phyloP scores from a whole-genome alignment of 2,113 vertebrate species.

The Raphicerus campestris region DNA sequence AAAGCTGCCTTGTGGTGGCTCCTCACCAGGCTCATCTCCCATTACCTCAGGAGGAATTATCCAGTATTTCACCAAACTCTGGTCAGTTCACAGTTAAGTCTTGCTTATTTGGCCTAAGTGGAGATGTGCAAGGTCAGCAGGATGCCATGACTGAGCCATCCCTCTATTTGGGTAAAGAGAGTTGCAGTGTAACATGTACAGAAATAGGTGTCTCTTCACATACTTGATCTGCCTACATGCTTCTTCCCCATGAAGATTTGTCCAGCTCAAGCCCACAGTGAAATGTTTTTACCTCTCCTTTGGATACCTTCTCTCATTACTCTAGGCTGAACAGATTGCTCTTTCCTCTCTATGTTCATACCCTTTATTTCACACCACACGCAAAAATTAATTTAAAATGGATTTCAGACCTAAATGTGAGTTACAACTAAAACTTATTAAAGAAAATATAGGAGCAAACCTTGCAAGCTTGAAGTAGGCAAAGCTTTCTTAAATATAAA shows the following conservation, averaged over 20 bases:
- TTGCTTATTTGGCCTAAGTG: background rate
- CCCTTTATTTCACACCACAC: background rate
- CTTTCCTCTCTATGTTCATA: background rate
- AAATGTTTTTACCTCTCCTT: background rate
- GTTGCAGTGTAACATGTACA: background rate
- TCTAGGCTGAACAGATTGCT: background rate
- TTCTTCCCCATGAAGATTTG: background rate
- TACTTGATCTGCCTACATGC: background rate
- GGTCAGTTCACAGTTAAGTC: background rate
- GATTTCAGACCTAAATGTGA: background rate
- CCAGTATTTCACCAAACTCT: background rate
- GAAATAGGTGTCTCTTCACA: background rate
- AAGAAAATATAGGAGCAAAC: background rate
- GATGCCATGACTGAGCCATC: background rate
- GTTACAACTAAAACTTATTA: conserved; percentile 15
- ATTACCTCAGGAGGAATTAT: background rate
- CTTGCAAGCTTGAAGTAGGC: background rate
- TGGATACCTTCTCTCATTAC: background rate
- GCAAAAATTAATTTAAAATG: conserved; percentile 14
- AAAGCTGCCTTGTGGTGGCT: background rate
- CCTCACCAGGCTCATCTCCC: background rate
- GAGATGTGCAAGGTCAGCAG: background rate
- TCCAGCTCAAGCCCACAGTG: background rate
- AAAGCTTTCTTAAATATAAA: conserved; percentile 25
- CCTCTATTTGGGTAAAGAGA: background rate